Conservation (phyloP, 1,140 invertebrate genomes). For the Drosophila sturtevanti region DNA sequence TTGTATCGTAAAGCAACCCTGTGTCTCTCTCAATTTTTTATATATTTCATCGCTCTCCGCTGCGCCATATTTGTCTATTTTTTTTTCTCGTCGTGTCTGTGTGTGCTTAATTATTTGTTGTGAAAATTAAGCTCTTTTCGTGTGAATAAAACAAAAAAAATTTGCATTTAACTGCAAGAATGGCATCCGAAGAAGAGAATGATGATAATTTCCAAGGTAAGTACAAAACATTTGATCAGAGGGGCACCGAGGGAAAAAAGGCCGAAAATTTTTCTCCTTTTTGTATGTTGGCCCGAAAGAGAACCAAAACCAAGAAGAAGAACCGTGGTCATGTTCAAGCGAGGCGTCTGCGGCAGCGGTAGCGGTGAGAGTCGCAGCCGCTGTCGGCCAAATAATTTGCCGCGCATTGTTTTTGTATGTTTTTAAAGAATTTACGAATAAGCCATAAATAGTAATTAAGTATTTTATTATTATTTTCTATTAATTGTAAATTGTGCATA, state of each 20-base stretch:
- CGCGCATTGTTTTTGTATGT: conserved; percentile 41
- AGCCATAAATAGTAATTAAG: not conserved
- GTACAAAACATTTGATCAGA: conserved; percentile 29
- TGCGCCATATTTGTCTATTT: conserved; percentile 71
- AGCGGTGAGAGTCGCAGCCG: conserved; percentile 48
- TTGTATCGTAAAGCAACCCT: conserved; percentile 36
- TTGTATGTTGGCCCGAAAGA: conserved; percentile 52
- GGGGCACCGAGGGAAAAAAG: not conserved
- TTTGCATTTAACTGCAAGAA: conserved; percentile 65
- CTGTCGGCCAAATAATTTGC: conserved; percentile 9
- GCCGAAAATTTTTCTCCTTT: conserved; percentile 53
- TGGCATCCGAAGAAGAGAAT: conserved; percentile 81
- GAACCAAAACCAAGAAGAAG: conserved; percentile 27
- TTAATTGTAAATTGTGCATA: not conserved
- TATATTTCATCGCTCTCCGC: conserved; percentile 38
- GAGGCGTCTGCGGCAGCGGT: conserved; percentile 64
- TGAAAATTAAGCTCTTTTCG: conserved; percentile 71
- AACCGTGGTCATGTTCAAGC: conserved; percentile 79
- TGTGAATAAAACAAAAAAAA: conserved; percentile 64
- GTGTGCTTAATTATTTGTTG: conserved; percentile 78
- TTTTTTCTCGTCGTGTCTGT: conserved; percentile 79
- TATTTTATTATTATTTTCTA: not conserved
- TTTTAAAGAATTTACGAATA: not conserved
- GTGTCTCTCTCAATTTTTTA: conserved; percentile 27
- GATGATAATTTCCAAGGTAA: conserved; percentile 81